Evolutionary conservation across 2,888 invertebrate genomes (phyloP), one percentile per base, ranked within the genome.

Genomic region (Lottia scabra): DNA sequence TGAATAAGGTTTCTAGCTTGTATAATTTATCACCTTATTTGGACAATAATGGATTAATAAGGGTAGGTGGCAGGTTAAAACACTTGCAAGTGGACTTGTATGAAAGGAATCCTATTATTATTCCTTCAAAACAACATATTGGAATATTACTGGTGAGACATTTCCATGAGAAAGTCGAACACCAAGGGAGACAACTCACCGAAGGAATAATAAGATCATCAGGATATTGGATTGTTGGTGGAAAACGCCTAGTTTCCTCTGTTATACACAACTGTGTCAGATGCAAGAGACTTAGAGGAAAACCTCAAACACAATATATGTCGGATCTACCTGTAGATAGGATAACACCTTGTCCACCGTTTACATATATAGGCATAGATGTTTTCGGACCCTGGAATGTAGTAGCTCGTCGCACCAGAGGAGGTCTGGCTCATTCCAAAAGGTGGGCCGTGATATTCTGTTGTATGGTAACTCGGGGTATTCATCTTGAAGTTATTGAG

Each of bases 401-500:
- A 0, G 69, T 77, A 1, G 23, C 77, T 10, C 63, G 78, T 23
- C 69, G 68, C 43, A 79, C 78, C 2, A 69, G 78, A 62, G 75
- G 77, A 23, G 74, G 79, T 0, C 45, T 23, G 1, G 73, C 78
- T 16, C 30, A 67, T 16, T 62, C 71, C 8, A 80, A 81, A 62
- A 63, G 78, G 13, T 80, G 78, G 80, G 78, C 75, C 8, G 48
- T 71, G 0, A 38, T 80, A 4, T 80, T 81, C 56, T 76, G 74
- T 5, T 81, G 81, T 62, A 63, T 80, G 26, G 56, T 48, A 5
- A 76, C 65, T 19, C 48, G 77, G 27, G 78, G 76, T 2, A 66
- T 81, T 3, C 81, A 81, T 73, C 78, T 80, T 12, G 78, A 81
- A 65, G 27, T 78, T 15, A 46, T 81, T 0, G 76, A 81, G 30